Base-by-base conservation (phyloP, 2,797 vertebrate species). In the Danio aesculapii region DNA sequence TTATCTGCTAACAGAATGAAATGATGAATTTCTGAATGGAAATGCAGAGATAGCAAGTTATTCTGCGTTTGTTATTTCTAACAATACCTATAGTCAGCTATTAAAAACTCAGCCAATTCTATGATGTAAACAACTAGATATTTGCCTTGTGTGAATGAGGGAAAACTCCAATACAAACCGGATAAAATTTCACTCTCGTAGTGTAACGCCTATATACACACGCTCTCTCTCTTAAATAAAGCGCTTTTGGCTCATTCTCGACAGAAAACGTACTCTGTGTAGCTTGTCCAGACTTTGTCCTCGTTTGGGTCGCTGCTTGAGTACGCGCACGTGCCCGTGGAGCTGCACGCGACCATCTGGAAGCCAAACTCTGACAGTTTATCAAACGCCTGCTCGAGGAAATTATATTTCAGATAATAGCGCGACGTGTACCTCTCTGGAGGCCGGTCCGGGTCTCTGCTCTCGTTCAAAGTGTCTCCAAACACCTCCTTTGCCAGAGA, bases 271-370 rank as follows among this genome's bases (percentile, higher is more conserved):
- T 98, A 98, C 90, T 99, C 97, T 46, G 97, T 98, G 91, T 98
- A 98, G 93, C 97, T 98, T 69, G 97, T 98, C 97, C 97, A 98
- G 84, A 98, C 96, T 92, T 97, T 97, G 94, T 98, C 96, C 64
- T 98, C 97, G 84, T 93, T 96, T 76, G 96, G 96, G 63, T 98
- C 96, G 5, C 90, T 95, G 30, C 96, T 97, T 90, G 95, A 95
- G 84, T 95, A 96, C 66, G 96, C 95, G 90, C 96, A 98, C 78
- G 96, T 97, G 85, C 96, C 97, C 0, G 96, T 96, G 86, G 97
- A 97, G 91, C 96, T 98, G 91, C 96, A 97, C 67, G 96, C 96
- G 88, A 96, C 96, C 96, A 98, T 97, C 89, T 96, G 96, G 90
- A 99, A 98, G 82, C 96, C 96, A 43, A 93, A 91, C 62, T 97